Evolutionary conservation across 2,113 vertebrate genomes (phyloP), one percentile per base, ranked within the genome.

Genomic region (Leucopsar rothschildi): DNA sequence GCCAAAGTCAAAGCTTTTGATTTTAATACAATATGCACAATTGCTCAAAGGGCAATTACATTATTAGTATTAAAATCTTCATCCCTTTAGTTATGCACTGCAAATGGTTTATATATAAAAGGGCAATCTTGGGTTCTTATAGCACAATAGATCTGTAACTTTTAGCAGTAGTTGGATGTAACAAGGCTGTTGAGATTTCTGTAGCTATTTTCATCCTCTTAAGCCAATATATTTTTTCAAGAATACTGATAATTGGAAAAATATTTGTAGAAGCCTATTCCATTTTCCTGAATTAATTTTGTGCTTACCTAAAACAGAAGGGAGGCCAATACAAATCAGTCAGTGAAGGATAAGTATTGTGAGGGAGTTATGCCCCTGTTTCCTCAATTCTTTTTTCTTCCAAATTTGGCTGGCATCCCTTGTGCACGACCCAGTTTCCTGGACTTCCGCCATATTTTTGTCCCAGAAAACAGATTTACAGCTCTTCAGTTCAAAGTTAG

Each of bases 1-100:
- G 57, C 88, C 70, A 88, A 82, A 95, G 85, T 95, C 89, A 96
- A 94, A 96, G 69, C 87, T 88, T 93, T 79, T 89, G 75, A 95
- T 89, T 87, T 86, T 80, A 80, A 45, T 77, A 79, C 18, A 95
- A 82, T 90, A 82, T 55, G 77, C 60, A 56, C 15, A 91, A 90
- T 92, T 92, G 86, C 15, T 96, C 86, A 84, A 92, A 96, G 52
- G 55, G 53, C 59, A 94, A 91, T 94, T 89, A 94, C 35, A 47
- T 96, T 91, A 75, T 92, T 93, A 92, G 88, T 95, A 63, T 44
- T 77, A 70, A 90, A 94, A 93, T 53, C 95, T 35, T 33, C 61
- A 52, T 90, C 42, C 31, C 53, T 77, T 86, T 90, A 81, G n/a
- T 55, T 89, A 47, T 69, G 39, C 28, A 35, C 52, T 75, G 73